Percentiles rank a stretch among this genome's conserved stretches.
Evolutionary conservation across 2,888 invertebrate species (phyloP).

Genomic region (Acronicta psi): DNA sequence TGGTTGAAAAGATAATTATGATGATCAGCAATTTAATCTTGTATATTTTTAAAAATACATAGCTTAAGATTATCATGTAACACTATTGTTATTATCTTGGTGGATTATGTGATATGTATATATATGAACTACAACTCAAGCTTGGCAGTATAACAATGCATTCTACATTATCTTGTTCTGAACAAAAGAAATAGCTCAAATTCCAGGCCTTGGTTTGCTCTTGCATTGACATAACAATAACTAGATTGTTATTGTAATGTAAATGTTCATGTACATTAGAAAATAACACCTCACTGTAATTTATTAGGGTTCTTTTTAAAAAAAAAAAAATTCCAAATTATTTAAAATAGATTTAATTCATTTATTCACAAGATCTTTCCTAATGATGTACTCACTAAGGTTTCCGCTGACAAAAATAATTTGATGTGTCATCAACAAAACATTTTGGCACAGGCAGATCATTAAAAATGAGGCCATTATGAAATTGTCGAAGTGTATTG

Average conservation of each 20-base stretch:
- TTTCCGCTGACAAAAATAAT: constrained; percentile 28
- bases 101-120: constrained; percentile 1
- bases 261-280: too few species aligned
- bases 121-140: constrained; percentile 15
- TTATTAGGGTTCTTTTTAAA: too few species aligned
- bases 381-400: constrained; percentile 3
- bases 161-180: constrained; percentile 33
- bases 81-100: constrained; percentile 11
- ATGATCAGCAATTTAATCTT: too few species aligned
- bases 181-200: constrained; percentile 45
- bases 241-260: constrained; percentile 7
- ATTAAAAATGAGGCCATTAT: constrained; percentile 57
- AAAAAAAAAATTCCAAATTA: too few species aligned
- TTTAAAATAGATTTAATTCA: too few species aligned
- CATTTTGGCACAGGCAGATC: constrained; percentile 58
- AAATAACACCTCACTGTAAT: too few species aligned
- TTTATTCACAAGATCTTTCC: not conserved
- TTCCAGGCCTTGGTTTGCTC: constrained; percentile 40
- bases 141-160: constrained; percentile 30
- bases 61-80: not conserved
- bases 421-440: constrained; percentile 47
- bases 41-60: too few species aligned
- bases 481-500: constrained; percentile 28
- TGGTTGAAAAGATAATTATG: too few species aligned
- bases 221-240: constrained; percentile 17